Percentiles rank a stretch among this genome's conserved stretches.
Conservation (phyloP, 2,113 vertebrate genomes). For the Cheirogaleus medius region DNA sequence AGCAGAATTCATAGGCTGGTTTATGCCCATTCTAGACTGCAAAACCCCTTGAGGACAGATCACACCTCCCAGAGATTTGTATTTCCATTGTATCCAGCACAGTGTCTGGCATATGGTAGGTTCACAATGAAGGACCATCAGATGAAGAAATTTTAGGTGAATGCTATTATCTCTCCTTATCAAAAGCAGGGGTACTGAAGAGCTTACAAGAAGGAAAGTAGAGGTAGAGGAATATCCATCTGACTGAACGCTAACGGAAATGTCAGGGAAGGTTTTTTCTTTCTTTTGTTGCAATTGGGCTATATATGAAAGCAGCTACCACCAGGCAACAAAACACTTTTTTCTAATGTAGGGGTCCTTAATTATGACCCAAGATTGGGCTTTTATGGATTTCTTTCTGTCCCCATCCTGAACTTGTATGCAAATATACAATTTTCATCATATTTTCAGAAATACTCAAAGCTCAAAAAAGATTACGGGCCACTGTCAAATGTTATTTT, state of each 20-base stretch:
- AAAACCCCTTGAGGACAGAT: background rate
- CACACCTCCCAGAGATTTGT: background rate
- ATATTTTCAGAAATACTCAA: constrained; percentile 6
- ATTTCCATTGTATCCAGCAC: background rate
- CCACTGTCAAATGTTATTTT: background rate
- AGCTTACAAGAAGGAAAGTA: background rate
- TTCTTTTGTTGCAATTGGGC: background rate
- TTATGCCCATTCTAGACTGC: background rate
- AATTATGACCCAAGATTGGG: background rate
- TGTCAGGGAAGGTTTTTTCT: background rate
- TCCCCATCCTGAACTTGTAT: background rate
- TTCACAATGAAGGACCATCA: background rate
- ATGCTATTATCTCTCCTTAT: background rate
- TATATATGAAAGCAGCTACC: background rate
- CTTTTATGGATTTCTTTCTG: background rate
- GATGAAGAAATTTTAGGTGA: background rate
- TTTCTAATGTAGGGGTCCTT: background rate
- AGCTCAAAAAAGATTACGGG: background rate
- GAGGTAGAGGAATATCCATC: background rate
- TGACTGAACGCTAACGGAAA: background rate
- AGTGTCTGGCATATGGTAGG: background rate
- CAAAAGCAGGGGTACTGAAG: background rate
- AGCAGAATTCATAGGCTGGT: background rate
- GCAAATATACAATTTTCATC: background rate
- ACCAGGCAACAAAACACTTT: background rate